Evolutionary conservation across 2,888 invertebrate genomes (phyloP).

Genomic region (Listrodromus nycthemerus): DNA sequence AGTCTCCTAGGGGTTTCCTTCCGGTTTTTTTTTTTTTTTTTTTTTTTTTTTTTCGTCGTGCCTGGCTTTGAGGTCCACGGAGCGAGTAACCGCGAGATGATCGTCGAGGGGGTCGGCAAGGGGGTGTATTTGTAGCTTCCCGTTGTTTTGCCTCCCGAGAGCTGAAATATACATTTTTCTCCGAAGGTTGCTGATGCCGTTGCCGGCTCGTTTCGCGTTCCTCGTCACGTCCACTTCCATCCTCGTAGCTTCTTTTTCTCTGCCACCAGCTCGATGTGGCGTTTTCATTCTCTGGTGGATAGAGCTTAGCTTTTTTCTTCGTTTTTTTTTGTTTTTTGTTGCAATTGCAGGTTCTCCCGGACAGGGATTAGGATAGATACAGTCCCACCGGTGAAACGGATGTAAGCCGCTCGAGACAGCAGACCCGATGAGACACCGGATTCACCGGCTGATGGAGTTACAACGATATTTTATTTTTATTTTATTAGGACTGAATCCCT

Average conservation of each 20-base stretch:
- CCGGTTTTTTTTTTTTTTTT: conserved; percentile 27
- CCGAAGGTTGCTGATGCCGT: conserved; percentile 7
- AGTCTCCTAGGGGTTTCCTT: conserved; percentile 1
- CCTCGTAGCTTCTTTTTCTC: not conserved
- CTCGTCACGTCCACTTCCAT: not conserved
- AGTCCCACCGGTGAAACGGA: conserved; percentile 15
- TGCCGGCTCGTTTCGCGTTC: conserved; percentile 31
- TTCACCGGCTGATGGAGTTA: not conserved
- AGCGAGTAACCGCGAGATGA: not conserved
- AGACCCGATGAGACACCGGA: not conserved
- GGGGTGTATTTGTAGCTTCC: conserved; percentile 52
- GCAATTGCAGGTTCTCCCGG: not conserved
- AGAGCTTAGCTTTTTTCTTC: conserved; percentile 11
- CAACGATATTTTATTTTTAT: not conserved
- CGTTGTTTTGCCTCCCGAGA: conserved; percentile 48
- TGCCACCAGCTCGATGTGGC: not conserved
- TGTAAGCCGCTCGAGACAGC: conserved; percentile 26
- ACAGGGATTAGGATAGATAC: conserved; percentile 35
- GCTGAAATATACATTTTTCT: conserved; percentile 46
- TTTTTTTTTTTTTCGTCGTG: conserved; percentile 31
- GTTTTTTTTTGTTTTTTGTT: not conserved
- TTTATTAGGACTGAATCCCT: not conserved
- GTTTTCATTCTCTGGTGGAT: not conserved
- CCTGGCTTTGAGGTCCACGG: conserved; percentile 3
- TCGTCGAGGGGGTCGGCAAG: not conserved